Conservation (phyloP, 2,797 vertebrate species). For the Anomalospiza imberbis region DNA sequence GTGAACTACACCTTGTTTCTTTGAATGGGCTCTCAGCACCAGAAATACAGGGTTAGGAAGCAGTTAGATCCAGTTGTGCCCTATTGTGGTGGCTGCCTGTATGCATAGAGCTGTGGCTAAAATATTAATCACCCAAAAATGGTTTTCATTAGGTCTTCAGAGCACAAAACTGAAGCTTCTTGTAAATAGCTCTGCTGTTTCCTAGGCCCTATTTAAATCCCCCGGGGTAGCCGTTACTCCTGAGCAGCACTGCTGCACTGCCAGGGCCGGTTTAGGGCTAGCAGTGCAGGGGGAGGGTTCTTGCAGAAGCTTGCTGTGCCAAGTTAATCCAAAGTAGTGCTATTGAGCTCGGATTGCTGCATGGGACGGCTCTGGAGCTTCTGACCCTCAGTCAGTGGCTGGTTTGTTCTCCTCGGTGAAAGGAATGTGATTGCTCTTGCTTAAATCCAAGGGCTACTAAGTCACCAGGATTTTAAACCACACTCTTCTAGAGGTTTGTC, state of each 20-base stretch:
- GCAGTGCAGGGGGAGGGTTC: neutral
- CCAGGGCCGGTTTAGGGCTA: rapidly evolving
- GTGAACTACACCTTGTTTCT: slow-evolving; percentile 24
- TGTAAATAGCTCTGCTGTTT: neutral
- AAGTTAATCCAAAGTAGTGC: rapidly evolving
- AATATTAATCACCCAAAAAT: neutral
- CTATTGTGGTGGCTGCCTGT: neutral
- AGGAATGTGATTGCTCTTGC: neutral
- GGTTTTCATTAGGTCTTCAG: neutral
- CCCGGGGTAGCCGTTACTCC: neutral
- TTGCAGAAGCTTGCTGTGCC: rapidly evolving
- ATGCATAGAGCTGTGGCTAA: neutral
- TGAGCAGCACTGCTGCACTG: neutral
- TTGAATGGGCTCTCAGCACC: neutral
- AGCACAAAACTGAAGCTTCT: neutral
- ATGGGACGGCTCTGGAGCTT: neutral
- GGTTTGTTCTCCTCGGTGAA: neutral
- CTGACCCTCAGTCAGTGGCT: neutral
- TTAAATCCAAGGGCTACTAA: neutral
- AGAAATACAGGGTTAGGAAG: slow-evolving; percentile 30
- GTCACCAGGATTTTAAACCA: neutral
- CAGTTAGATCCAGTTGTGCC: neutral
- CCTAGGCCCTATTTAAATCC: neutral
- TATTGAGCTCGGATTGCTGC: neutral
- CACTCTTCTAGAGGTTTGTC: slow-evolving; percentile 17